Evolutionary conservation across 2,888 invertebrate species (phyloP).

Genomic region (Petrolisthes manimaculis): DNA sequence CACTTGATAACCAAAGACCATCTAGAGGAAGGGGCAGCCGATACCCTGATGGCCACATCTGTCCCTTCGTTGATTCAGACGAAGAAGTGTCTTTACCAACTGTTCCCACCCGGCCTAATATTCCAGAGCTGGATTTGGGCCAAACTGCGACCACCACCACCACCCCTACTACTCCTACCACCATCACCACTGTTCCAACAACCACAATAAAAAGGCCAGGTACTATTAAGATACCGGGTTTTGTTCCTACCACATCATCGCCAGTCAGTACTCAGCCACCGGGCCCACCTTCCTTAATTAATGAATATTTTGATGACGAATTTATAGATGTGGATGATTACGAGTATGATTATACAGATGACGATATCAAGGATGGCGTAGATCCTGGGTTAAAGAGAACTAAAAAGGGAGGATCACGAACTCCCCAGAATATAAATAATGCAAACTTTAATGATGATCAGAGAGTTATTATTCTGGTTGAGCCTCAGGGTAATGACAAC

Average conservation of each 20-base stretch:
- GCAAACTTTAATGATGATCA: background rate
- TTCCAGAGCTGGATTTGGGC: constrained; percentile 27
- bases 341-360: background rate
- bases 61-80: constrained; percentile 14
- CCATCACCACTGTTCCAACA: constrained; percentile 19
- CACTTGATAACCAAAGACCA: constrained; percentile 3
- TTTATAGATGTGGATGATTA: background rate
- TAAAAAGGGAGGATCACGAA: background rate
- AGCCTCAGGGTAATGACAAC: constrained; percentile 3
- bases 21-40: constrained; percentile 11
- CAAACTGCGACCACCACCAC: background rate
- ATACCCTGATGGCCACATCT: background rate
- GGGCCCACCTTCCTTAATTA: background rate
- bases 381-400: background rate
- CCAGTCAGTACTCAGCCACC: background rate
- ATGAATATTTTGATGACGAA: constrained; percentile 30
- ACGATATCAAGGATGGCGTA: background rate
- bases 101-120: constrained; percentile 11
- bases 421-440: background rate
- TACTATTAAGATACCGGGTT: background rate
- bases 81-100: constrained; percentile 9
- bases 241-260: constrained; percentile 2
- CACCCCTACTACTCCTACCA: background rate
- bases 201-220: background rate
- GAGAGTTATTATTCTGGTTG: constrained; percentile 38